Evolutionary conservation across 2,797 vertebrate genomes (phyloP), one percentile per base, ranked within the genome.

Genomic region (Petrocephalus sullivani): DNA sequence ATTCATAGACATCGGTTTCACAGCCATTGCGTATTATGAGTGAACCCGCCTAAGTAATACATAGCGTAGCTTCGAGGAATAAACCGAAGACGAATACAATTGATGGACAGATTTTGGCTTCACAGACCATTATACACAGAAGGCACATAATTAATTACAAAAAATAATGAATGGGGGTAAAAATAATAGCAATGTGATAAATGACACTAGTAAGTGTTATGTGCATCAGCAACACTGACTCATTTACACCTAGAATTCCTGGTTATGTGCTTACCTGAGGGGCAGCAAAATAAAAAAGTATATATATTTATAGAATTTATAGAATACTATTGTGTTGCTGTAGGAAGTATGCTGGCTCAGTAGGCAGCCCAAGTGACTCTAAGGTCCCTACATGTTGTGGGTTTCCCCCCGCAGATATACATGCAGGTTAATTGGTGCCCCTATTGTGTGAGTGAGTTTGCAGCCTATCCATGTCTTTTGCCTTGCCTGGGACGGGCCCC

Each of bases 21-120:
- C 75, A 49, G 75, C 37, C 87, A 61, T 37, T 88, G 82, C 78
- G 7, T 83, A 64, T 84, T 82, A 58, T 84, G 87, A 61, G 75
- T 61, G 71, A 57, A 87, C 71, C 41, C 57, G 41, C 58, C 58
- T 83, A 64, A 84, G 87, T 84, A 33, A 84, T 88, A 58, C 28
- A 88, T 84, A 54, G 84, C 28, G 23, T 84, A 60, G 78, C 41
- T 60, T 64, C 46, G 19, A 23, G 57, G 46, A 60, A 85, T 85
- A 85, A 85, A 85, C 53, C 3, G 0, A 85, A 57, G 51, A 54
- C 21, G 23, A 83, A 14, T 60, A 41, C 23, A 28, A 84, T 60
- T 88, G 33, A 88, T n/a, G 19, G 41, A 21, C 57, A 84, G 58
- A 64, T 60, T 81, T 46, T 64, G 12, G 41, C 23, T 88, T 33